Conservation (phyloP, 2,797 vertebrate species). For the Sarcophilus harrisii region DNA sequence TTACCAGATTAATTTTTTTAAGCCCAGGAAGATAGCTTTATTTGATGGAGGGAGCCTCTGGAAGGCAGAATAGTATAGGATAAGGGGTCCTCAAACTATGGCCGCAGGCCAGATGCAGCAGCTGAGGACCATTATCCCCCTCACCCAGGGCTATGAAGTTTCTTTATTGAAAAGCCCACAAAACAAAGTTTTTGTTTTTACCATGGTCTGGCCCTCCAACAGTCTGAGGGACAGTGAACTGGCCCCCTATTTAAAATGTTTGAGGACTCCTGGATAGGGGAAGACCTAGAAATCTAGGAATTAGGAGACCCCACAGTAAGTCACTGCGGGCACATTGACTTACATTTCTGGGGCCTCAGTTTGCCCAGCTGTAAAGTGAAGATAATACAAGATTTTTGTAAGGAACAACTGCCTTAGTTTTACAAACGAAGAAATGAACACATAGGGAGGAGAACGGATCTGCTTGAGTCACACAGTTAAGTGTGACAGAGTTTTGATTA, state of each 20-base stretch:
- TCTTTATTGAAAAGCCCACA: too few species aligned
- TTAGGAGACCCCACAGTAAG: background rate
- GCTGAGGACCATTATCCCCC: too few species aligned
- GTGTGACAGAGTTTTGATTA: too few species aligned
- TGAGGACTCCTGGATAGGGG: too few species aligned
- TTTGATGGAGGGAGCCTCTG: background rate
- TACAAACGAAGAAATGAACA: background rate
- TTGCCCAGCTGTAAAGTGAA: background rate
- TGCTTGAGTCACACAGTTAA: background rate
- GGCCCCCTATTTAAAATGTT: too few species aligned
- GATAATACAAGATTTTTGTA: background rate
- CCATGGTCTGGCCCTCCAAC: too few species aligned
- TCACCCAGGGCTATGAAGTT: too few species aligned
- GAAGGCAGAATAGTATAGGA: background rate
- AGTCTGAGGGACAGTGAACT: too few species aligned
- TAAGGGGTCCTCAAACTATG: too few species aligned
- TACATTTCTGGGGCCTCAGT: background rate
- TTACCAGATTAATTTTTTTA: background rate
- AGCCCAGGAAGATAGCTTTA: background rate
- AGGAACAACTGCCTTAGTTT: background rate
- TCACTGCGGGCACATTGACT: background rate
- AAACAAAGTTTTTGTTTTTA: too few species aligned
- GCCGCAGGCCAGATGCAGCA: too few species aligned
- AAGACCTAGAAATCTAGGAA: background rate
- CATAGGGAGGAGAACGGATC: background rate